A percentile compares a stretch with the other conserved stretches of the same genome.
phyloP scores from a whole-genome alignment of 2,888 invertebrate genomes.

The Leptopterna dolabrata region DNA sequence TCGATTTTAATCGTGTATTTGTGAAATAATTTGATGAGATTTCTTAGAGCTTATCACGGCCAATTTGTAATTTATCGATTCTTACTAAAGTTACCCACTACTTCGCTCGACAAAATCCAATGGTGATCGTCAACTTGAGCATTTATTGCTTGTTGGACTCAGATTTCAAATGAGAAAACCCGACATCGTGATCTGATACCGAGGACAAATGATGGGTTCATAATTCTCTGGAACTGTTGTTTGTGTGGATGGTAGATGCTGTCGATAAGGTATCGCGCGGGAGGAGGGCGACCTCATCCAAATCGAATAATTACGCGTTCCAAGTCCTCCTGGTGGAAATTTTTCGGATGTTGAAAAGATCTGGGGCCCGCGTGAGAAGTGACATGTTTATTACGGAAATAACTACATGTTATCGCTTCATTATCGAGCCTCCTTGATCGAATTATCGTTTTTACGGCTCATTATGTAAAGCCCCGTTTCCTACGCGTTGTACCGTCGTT shows the following conservation, averaged over 20 bases:
- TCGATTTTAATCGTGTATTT: no score
- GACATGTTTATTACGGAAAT: slow-evolving; percentile 23
- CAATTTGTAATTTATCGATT: no score
- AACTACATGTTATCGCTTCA: slow-evolving; percentile 19
- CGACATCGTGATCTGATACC: not conserved
- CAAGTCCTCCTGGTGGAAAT: not conserved
- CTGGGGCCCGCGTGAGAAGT: not conserved
- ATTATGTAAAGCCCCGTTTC: slow-evolving; percentile 4
- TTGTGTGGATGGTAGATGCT: not conserved
- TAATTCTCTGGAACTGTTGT: not conserved
- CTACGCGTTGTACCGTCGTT: not conserved
- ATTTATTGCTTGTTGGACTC: not conserved
- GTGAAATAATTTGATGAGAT: no score
- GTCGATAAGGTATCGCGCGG: not conserved
- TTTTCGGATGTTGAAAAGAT: not conserved
- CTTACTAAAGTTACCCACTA: no score
- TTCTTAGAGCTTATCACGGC: no score
- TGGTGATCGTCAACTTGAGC: no score
- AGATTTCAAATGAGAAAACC: not conserved
- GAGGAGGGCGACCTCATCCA: not conserved
- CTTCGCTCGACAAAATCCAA: no score
- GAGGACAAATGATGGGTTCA: not conserved
- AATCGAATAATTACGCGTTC: not conserved
- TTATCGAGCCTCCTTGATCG: not conserved
- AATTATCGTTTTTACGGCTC: slow-evolving; percentile 12